phyloP scores from a whole-genome alignment of 2,797 vertebrate species.

The Alfaro cultratus region DNA sequence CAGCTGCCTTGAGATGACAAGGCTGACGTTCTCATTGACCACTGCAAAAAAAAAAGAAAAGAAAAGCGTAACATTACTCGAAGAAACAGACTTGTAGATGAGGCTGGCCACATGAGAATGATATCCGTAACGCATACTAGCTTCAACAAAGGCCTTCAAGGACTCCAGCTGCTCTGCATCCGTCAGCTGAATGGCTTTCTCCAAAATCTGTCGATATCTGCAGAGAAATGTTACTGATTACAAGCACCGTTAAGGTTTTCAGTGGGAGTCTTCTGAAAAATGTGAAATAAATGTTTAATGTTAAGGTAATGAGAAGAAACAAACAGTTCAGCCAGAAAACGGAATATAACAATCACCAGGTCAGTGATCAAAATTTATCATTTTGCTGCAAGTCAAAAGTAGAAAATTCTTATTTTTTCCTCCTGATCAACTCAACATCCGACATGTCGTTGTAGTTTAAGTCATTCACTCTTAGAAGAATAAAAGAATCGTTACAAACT shows the following conservation, averaged over 20 bases:
- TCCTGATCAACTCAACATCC: background rate
- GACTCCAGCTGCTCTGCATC: slow-evolving; percentile 94
- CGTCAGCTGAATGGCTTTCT: slow-evolving; percentile 93
- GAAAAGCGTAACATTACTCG: slow-evolving; percentile 2
- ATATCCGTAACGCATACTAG: slow-evolving; percentile 85
- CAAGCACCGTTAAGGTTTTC: background rate
- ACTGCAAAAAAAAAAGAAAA: slow-evolving; percentile 74
- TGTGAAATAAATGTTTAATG: too few species aligned
- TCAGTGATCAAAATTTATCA: background rate
- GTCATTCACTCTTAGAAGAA: background rate
- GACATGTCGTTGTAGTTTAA: background rate
- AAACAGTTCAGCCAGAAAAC: too few species aligned
- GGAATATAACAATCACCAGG: background rate
- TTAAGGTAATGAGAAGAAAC: too few species aligned
- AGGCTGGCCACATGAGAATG: background rate
- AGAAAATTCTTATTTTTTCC: background rate
- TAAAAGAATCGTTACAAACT: background rate
- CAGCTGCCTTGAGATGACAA: slow-evolving; percentile 96
- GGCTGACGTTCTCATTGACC: slow-evolving; percentile 98
- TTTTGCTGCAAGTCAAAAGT: background rate
- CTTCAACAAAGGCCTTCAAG: slow-evolving; percentile 99
- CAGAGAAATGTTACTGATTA: slow-evolving; percentile 30
- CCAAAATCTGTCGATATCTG: slow-evolving; percentile 96
- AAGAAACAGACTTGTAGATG: background rate
- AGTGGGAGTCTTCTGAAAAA: background rate